Conservation (phyloP, 1,140 invertebrate genomes). For the Drosophila rhopaloa region DNA sequence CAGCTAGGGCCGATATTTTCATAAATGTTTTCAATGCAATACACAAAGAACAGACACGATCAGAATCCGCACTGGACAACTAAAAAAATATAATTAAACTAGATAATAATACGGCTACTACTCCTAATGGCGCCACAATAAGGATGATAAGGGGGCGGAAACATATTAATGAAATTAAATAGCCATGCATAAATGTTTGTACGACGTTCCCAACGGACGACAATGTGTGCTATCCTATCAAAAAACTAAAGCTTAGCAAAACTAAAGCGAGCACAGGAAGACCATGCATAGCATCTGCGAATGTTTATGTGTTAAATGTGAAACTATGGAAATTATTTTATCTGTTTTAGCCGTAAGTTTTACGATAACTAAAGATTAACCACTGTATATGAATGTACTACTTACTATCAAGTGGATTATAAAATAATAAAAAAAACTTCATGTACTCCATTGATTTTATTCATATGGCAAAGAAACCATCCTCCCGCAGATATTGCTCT, state of each 20-base stretch:
- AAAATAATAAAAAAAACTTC: conserved; percentile 58
- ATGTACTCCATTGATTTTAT: conserved; percentile 1
- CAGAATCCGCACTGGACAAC: conserved; percentile 35
- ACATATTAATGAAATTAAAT: conserved; percentile 37
- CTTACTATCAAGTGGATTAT: conserved; percentile 75
- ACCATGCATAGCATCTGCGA: conserved; percentile 39
- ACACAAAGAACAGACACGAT: conserved; percentile 39
- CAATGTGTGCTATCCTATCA: conserved; percentile 62
- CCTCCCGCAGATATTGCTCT: conserved; percentile 59
- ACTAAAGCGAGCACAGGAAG: conserved; percentile 43
- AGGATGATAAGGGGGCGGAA: conserved; percentile 14
- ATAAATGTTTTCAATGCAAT: conserved; percentile 52
- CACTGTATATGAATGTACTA: conserved; percentile 71
- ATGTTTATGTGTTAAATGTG: conserved; percentile 61
- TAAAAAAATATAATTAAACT: conserved; percentile 18
- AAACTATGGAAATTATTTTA: conserved; percentile 78
- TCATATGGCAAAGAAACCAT: conserved; percentile 66
- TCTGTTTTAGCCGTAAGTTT: conserved; percentile 77
- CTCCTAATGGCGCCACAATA: conserved; percentile 61
- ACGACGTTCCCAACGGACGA: conserved; percentile 25
- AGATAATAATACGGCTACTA: conserved; percentile 39
- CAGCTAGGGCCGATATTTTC: conserved; percentile 60
- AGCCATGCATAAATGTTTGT: conserved; percentile 31
- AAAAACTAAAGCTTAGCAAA: conserved; percentile 13
- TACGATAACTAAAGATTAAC: conserved; percentile 69